phyloP scores from a whole-genome alignment of 2,113 vertebrate genomes.

The Pleuronectes platessa region DNA sequence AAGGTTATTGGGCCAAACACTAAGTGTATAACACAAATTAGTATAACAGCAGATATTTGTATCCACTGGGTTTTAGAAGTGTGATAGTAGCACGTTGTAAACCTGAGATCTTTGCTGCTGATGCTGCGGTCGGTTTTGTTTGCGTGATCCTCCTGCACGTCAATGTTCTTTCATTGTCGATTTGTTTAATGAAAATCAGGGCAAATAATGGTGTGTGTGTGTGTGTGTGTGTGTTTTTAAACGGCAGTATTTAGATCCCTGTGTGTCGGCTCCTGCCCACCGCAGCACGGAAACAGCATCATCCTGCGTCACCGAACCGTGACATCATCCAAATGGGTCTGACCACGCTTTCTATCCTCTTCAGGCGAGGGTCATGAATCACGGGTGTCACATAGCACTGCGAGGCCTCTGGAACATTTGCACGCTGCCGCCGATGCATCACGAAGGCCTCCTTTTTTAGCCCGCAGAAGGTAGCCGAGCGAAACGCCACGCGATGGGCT shows the following conservation, averaged over 20 bases:
- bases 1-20: conserved; percentile 36
- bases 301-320: conserved; percentile 16
- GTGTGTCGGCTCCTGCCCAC: not conserved
- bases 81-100: too few relatives aligned
- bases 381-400: conserved; percentile 8
- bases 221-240: conserved; percentile 2
- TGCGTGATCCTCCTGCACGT: conserved; percentile 60
- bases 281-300: conserved; percentile 10
- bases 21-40: too few relatives aligned
- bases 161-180: conserved; percentile 27
- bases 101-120: not conserved
- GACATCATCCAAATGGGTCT: conserved; percentile 52
- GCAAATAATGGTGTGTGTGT: conserved; percentile 39
- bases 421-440: conserved; percentile 7
- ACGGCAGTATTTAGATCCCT: not conserved
- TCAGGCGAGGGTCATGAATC: conserved; percentile 34
- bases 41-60: too few relatives aligned
- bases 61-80: too few relatives aligned
- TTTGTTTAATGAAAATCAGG: conserved; percentile 73
- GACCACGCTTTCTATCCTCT: conserved; percentile 7
- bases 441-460: conserved; percentile 25
- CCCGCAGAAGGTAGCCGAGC: not conserved
- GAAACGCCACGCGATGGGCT: not conserved
- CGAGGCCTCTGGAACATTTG: conserved; percentile 22
- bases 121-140: conserved; percentile 25